Evolutionary conservation across 2,113 vertebrate genomes (phyloP).

Genomic region (Platichthys stellatus): DNA sequence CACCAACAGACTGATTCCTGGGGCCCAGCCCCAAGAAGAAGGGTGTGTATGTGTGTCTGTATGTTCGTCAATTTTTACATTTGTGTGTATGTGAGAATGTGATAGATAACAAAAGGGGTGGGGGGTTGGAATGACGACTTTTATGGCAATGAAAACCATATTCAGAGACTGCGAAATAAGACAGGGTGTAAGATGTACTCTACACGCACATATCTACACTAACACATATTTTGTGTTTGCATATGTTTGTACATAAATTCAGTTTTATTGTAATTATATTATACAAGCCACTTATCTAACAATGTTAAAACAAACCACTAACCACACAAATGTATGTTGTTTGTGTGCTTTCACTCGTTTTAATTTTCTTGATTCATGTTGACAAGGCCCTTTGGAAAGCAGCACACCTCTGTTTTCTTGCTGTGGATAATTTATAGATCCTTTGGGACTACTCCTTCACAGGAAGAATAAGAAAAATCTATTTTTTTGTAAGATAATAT

Average conservation of each 20-base stretch:
- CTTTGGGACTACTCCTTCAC: constrained; percentile 76
- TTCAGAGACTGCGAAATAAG: constrained; percentile 68
- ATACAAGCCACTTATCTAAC: constrained; percentile 85
- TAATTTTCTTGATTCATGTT: constrained; percentile 64
- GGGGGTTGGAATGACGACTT: constrained; percentile 55
- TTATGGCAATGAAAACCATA: constrained; percentile 68
- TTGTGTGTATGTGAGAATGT: constrained; percentile 52
- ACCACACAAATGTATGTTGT: constrained; percentile 79
- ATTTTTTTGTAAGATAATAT: constrained; percentile 69
- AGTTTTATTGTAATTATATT: constrained; percentile 81
- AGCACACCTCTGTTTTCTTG: constrained; percentile 67
- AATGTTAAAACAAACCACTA: constrained; percentile 86
- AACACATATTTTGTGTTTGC: constrained; percentile 79
- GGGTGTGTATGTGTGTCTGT: constrained; percentile 27
- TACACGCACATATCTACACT: constrained; percentile 83
- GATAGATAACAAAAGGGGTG: constrained; percentile 2
- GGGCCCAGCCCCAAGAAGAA: constrained; percentile 57
- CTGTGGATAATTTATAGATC: constrained; percentile 81
- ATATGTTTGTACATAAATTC: constrained; percentile 82
- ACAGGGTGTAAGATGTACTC: constrained; percentile 82
- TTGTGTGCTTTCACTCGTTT: constrained; percentile 76
- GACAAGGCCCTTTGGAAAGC: constrained; percentile 81
- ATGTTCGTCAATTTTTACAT: constrained; percentile 38
- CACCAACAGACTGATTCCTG: constrained; percentile 55
- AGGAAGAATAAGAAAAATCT: constrained; percentile 56